Conservation (phyloP, 2,797 vertebrate species). For the Paramormyrops hopkinsi region DNA sequence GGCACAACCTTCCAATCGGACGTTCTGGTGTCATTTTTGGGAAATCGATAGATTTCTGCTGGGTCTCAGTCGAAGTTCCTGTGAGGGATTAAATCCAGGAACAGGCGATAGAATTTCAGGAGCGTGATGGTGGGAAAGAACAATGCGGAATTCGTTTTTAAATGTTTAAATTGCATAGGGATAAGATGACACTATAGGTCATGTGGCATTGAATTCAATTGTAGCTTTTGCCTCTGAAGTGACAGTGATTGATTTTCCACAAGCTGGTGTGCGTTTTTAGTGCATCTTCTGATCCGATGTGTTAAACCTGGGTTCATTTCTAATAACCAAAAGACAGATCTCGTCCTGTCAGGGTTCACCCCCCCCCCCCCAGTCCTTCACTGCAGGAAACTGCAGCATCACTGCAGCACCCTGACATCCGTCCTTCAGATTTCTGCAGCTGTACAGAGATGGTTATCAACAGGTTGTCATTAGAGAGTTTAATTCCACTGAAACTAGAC, state of each 20-base stretch:
- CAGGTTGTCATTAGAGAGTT: conserved; percentile 3
- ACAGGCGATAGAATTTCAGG: background rate
- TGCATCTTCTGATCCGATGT: background rate
- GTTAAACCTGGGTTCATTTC: background rate
- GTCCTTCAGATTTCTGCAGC: background rate
- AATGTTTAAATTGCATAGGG: background rate
- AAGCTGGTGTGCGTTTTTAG: background rate
- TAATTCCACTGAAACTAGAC: conserved; percentile 14
- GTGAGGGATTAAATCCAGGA: background rate
- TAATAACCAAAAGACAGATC: background rate
- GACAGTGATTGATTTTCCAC: background rate
- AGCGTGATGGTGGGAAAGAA: background rate
- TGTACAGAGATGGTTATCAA: conserved; percentile 13
- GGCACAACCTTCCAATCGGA: background rate
- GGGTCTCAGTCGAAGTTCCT: background rate
- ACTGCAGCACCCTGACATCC: background rate
- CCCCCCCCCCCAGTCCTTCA: background rate
- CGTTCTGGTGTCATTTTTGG: background rate
- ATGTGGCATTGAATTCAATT: background rate
- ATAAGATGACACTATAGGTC: background rate
- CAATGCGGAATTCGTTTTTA: background rate
- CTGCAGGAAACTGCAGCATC: background rate
- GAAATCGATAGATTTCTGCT: background rate
- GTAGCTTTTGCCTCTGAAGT: background rate
- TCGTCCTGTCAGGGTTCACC: background rate